Evolutionary conservation across 2,888 invertebrate species (phyloP).

Genomic region (Mycalesis mineus): DNA sequence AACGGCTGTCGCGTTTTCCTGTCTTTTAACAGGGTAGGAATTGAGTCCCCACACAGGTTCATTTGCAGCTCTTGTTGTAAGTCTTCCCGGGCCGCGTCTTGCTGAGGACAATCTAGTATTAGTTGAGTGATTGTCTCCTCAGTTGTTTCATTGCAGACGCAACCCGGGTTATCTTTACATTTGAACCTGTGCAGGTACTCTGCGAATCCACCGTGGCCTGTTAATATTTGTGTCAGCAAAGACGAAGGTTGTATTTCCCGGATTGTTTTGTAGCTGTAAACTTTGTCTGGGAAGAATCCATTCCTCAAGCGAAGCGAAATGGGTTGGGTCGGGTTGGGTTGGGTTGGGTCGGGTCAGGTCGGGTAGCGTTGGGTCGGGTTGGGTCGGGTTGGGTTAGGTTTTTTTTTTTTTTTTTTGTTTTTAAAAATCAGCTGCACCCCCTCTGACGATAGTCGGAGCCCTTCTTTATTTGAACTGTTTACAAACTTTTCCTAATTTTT

Average conservation of each 20-base stretch:
- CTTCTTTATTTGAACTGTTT: too few relatives aligned
- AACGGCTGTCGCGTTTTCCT: background rate
- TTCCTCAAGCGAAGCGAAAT: background rate
- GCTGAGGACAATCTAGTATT: background rate
- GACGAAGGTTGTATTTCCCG: too few relatives aligned
- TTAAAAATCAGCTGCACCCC: too few relatives aligned
- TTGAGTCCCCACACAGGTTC: background rate
- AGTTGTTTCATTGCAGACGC: background rate
- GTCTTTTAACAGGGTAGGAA: background rate
- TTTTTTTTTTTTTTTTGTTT: too few relatives aligned
- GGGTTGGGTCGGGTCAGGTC: conserved; percentile 1
- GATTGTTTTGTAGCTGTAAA: too few relatives aligned
- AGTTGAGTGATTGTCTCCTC: background rate
- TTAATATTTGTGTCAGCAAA: background rate
- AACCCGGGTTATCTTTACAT: background rate
- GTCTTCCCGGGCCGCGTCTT: background rate
- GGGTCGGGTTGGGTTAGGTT: conserved; percentile 4
- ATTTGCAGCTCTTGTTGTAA: background rate
- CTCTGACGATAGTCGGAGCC: too few relatives aligned
- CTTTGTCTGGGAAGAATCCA: too few relatives aligned
- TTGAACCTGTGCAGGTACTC: background rate
- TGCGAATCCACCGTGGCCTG: background rate
- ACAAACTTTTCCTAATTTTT: too few relatives aligned
- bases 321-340: conserved; percentile 3
- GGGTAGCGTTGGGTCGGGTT: background rate